Percentiles rank a stretch among this genome's conserved stretches.
Evolutionary conservation across 92 coral and sea anemone genomes (phyloP).

Genomic region (Bergia sp.): DNA sequence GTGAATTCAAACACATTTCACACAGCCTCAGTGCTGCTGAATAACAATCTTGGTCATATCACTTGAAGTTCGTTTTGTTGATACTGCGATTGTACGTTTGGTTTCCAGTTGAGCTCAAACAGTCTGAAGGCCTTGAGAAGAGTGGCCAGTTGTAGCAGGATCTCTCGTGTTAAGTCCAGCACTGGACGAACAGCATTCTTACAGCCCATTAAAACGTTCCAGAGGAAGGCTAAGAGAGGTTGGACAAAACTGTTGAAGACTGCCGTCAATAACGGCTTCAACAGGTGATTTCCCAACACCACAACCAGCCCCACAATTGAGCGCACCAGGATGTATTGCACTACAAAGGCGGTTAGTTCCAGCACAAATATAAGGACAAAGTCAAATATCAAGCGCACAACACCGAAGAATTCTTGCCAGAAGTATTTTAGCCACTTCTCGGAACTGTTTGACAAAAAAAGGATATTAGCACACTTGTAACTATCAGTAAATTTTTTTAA

Average conservation of each 20-base stretch:
- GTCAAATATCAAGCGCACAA: conserved; percentile 79
- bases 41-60: background rate
- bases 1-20: background rate
- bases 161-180: conserved; percentile 70
- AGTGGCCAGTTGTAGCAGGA: conserved; percentile 61
- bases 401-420: conserved; percentile 94
- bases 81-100: conserved; percentile 26
- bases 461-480: background rate
- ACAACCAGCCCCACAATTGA: conserved; percentile 72
- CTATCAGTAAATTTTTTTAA: background rate
- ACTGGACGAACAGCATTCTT: conserved; percentile 81
- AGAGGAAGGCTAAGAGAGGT: conserved; percentile 68
- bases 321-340: conserved; percentile 70
- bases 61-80: conserved; percentile 16
- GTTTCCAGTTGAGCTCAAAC: conserved; percentile 93
- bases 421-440: conserved; percentile 84
- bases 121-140: conserved; percentile 83
- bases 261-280: conserved; percentile 76
- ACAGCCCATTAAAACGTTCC: conserved; percentile 76
- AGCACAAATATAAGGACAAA: conserved; percentile 79
- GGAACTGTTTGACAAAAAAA: conserved; percentile 56
- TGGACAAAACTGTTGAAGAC: conserved; percentile 86
- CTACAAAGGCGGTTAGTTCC: conserved; percentile 72
- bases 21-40: background rate
- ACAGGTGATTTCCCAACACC: conserved; percentile 78